Percentiles rank a stretch among this genome's conserved stretches.
Evolutionary conservation across 2,888 invertebrate species (phyloP).

Genomic region (Torymus aiolomorphi): DNA sequence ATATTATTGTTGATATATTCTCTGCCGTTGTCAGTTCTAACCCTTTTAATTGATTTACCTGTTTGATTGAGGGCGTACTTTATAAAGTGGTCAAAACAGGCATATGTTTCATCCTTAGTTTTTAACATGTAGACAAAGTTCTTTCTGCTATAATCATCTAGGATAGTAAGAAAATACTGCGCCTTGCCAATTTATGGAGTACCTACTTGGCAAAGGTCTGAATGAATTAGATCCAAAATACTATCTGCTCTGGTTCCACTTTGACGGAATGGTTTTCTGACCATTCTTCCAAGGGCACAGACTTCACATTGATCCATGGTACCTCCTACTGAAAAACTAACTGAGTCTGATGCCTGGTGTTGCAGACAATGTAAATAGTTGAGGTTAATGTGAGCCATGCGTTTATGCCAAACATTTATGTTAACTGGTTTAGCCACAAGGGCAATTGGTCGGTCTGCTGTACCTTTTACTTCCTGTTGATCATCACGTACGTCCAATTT

Average conservation of each 20-base stretch:
- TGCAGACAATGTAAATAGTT: background rate
- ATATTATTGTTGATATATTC: background rate
- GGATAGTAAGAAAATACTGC: background rate
- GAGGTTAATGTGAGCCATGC: background rate
- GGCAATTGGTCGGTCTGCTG: background rate
- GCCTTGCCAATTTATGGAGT: conserved; percentile 4
- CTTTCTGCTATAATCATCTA: conserved; percentile 1
- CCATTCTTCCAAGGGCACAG: background rate
- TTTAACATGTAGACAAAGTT: background rate
- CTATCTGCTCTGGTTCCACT: background rate
- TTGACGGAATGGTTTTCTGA: background rate
- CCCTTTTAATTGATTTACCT: background rate
- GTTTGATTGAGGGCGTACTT: background rate
- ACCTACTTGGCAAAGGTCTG: background rate
- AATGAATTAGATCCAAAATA: background rate
- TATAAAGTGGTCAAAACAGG: background rate
- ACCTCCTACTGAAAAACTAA: background rate
- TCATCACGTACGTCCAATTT: background rate
- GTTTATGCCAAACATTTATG: background rate
- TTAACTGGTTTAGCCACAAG: background rate
- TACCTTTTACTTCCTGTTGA: background rate
- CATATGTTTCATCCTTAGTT: background rate
- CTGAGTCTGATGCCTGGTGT: background rate
- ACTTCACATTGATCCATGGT: background rate
- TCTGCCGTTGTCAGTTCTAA: background rate